phyloP scores from a whole-genome alignment of 2,888 invertebrate species.

The Erynnis tages region DNA sequence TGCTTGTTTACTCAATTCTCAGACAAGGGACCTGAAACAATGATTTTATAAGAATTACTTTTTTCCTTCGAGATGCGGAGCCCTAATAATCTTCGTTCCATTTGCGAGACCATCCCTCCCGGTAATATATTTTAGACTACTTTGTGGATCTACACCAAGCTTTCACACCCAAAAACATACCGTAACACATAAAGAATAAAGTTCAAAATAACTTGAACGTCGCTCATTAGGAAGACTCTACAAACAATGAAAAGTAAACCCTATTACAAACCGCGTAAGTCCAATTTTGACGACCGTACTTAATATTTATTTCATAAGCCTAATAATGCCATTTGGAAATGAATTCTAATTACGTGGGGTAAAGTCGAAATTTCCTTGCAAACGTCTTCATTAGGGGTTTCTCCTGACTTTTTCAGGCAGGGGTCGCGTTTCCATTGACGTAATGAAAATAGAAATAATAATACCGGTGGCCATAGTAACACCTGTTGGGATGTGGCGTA shows the following conservation, averaged over 20 bases:
- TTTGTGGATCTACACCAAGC: slow-evolving; percentile 5
- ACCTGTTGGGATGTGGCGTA: slow-evolving; percentile 10
- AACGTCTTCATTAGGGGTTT: slow-evolving; percentile 52
- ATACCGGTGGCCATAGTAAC: slow-evolving; percentile 4
- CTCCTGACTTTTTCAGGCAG: slow-evolving; percentile 54
- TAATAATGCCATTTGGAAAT: slow-evolving; percentile 30
- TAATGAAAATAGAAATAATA: slow-evolving; percentile 19
- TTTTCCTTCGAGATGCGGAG: too few relatives aligned
- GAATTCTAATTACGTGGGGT: slow-evolving; percentile 20
- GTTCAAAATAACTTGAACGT: neutral
- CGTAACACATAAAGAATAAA: neutral
- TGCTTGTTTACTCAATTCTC: too few relatives aligned
- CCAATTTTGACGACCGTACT: slow-evolving; percentile 3
- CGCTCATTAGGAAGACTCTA: neutral
- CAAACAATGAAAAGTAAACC: slow-evolving; percentile 14
- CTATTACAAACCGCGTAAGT: slow-evolving; percentile 7
- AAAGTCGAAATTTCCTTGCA: slow-evolving; percentile 42
- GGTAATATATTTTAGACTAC: slow-evolving; percentile 20
- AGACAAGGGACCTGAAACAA: too few relatives aligned
- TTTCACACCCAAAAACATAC: neutral
- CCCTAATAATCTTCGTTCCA: slow-evolving; percentile 7
- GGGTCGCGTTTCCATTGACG: slow-evolving; percentile 56
- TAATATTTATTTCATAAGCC: slow-evolving; percentile 26
- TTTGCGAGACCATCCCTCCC: slow-evolving; percentile 22
- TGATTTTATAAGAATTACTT: too few relatives aligned